These are phyloP conservation scores for Ramphastos sulfuratus DNA, from an alignment of 2,113 vertebrate species.

Conservation along the genomic window DNA sequence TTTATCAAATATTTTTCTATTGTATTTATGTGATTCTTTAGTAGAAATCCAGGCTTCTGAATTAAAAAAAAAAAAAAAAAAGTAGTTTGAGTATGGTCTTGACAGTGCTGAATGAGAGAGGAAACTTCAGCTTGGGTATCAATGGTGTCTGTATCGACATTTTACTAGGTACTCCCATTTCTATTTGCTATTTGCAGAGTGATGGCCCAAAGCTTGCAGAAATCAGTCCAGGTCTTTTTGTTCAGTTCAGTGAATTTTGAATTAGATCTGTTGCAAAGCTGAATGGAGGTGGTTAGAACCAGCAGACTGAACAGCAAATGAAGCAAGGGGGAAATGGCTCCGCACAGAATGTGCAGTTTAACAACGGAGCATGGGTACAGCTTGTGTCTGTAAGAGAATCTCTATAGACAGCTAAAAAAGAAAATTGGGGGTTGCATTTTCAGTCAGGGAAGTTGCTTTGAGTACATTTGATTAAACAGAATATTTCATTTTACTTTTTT, in stretches of 20 bases:
- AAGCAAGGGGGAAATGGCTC: not conserved
- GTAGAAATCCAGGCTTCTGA: not conserved
- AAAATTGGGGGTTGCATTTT: not conserved
- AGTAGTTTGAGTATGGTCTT: not conserved
- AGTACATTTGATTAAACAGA: slow-evolving; percentile 57
- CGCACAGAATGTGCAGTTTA: accelerated
- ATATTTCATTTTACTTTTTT: slow-evolving; percentile 65
- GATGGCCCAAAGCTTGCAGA: not conserved
- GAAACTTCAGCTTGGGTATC: not conserved
- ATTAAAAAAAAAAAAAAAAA: not conserved
- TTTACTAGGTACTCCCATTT: not conserved
- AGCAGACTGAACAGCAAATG: not conserved
- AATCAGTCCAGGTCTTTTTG: not conserved
- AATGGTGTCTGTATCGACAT: not conserved
- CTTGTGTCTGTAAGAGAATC: not conserved
- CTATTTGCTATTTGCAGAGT: not conserved
- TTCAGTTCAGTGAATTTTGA: not conserved
- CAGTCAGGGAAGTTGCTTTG: not conserved
- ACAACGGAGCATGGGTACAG: accelerated
- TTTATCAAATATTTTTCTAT: not conserved
- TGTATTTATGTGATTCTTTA: not conserved
- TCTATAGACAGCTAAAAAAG: not conserved
- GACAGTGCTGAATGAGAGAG: not conserved
- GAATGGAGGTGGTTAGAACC: not conserved
- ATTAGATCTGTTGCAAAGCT: not conserved